Conservation (phyloP, 2,797 vertebrate genomes). For the Cyclura pinguis region DNA sequence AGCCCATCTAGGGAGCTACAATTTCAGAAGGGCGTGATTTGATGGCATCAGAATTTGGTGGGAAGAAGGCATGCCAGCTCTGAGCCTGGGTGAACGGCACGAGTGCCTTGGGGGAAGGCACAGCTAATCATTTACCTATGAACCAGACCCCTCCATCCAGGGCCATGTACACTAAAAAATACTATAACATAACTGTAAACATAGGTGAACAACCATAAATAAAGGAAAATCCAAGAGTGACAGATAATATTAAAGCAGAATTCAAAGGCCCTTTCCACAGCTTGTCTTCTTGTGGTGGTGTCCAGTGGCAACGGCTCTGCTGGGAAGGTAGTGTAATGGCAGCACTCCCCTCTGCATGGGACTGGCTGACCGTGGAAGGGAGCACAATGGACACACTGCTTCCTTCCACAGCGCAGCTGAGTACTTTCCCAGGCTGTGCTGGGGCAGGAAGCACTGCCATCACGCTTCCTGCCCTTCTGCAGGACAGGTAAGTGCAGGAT, state of each 20-base stretch:
- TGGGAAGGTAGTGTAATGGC: too few relatives aligned
- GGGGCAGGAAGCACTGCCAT: too few relatives aligned
- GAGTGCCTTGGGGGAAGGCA: background rate
- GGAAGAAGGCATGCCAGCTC: background rate
- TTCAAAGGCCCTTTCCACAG: too few relatives aligned
- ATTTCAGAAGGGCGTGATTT: constrained; percentile 29
- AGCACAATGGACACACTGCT: too few relatives aligned
- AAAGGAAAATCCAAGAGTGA: background rate
- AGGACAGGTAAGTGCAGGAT: too few relatives aligned
- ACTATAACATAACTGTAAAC: background rate
- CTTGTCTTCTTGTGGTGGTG: too few relatives aligned
- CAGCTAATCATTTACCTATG: background rate
- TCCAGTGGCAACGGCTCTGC: too few relatives aligned
- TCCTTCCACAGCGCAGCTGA: too few relatives aligned
- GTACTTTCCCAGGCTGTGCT: too few relatives aligned
- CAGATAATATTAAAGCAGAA: background rate
- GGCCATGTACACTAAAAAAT: background rate
- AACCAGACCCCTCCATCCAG: background rate
- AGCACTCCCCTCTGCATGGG: too few relatives aligned
- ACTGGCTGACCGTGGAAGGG: too few relatives aligned
- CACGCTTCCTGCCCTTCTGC: too few relatives aligned
- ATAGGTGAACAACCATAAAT: background rate
- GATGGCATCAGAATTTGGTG: background rate
- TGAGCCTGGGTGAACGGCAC: background rate
- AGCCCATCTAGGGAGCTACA: background rate